Percentiles rank a stretch among this genome's conserved stretches.
Conservation (phyloP, 2,888 invertebrate genomes). For the Pandemis cinnamomeana region DNA sequence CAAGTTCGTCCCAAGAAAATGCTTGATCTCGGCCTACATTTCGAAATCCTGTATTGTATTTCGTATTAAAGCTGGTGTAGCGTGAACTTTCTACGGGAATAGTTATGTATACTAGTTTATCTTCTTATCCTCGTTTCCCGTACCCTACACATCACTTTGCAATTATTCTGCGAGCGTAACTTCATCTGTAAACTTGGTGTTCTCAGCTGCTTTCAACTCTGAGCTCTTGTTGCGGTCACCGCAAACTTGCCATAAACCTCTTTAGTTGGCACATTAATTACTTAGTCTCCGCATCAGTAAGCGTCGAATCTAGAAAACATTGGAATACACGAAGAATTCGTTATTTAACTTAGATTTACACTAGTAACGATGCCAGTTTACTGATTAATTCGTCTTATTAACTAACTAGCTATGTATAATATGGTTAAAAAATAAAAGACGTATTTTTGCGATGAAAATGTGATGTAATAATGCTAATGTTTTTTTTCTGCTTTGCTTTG, state of each 20-base stretch:
- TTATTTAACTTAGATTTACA: constrained; percentile 1
- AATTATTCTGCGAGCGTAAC: constrained; percentile 65
- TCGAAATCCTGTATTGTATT: constrained; percentile 2
- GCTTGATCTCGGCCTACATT: constrained; percentile 30
- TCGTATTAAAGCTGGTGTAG: constrained; percentile 22
- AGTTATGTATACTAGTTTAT: constrained; percentile 5
- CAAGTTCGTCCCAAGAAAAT: constrained; percentile 32
- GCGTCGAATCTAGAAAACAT: neutral
- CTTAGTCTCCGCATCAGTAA: constrained; percentile 1
- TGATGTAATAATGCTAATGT: constrained; percentile 33
- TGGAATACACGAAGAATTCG: neutral
- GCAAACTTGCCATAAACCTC: constrained; percentile 44
- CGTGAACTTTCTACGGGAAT: constrained; percentile 27
- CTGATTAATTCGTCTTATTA: neutral
- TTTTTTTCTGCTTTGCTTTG: constrained; percentile 19
- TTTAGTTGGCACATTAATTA: constrained; percentile 32
- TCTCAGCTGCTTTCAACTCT: constrained; percentile 50
- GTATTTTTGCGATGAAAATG: neutral
- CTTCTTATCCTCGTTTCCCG: constrained; percentile 44
- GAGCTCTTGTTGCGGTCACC: constrained; percentile 51
- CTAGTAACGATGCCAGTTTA: neutral
- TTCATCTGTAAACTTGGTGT: constrained; percentile 58
- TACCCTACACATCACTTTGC: constrained; percentile 49
- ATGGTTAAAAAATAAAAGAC: constrained; percentile 5
- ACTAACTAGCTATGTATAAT: neutral